Conservation (phyloP, 2,888 invertebrate species). For the Sicus ferrugineus region DNA sequence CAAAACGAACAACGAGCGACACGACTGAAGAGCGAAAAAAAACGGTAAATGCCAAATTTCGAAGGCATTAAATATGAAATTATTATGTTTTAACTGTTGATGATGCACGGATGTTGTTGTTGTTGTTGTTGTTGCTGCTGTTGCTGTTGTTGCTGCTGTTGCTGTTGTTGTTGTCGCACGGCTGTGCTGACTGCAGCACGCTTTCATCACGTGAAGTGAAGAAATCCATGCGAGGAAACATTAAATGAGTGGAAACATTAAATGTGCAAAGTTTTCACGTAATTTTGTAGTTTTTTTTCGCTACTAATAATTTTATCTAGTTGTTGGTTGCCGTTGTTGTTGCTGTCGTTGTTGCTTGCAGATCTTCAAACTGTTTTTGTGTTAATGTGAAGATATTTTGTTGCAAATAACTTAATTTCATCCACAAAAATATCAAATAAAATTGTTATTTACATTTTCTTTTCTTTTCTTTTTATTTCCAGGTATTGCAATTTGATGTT, state of each 20-base stretch:
- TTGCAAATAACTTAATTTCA: no score
- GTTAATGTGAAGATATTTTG: neutral
- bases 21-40: no score
- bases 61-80: slow-evolving; percentile 26
- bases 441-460: slow-evolving; percentile 1
- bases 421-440: no score
- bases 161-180: neutral
- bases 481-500: slow-evolving; percentile 13
- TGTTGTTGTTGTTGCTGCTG: slow-evolving; percentile 12
- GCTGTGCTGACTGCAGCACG: no score
- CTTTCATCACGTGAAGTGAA: no score
- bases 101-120: slow-evolving; percentile 4
- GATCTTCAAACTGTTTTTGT: neutral
- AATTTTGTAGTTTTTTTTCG: no score
- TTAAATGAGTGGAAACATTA: no score
- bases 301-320: slow-evolving; percentile 9
- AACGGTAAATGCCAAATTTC: slow-evolving; percentile 31
- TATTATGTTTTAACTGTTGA: slow-evolving; percentile 19
- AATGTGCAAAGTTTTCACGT: no score
- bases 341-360: neutral
- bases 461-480: slow-evolving; percentile 11
- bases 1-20: no score
- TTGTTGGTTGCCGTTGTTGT: slow-evolving; percentile 5
- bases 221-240: no score
- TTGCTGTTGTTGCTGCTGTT: neutral